phyloP scores from a whole-genome alignment of 1,140 invertebrate species.

The Sipha flava region DNA sequence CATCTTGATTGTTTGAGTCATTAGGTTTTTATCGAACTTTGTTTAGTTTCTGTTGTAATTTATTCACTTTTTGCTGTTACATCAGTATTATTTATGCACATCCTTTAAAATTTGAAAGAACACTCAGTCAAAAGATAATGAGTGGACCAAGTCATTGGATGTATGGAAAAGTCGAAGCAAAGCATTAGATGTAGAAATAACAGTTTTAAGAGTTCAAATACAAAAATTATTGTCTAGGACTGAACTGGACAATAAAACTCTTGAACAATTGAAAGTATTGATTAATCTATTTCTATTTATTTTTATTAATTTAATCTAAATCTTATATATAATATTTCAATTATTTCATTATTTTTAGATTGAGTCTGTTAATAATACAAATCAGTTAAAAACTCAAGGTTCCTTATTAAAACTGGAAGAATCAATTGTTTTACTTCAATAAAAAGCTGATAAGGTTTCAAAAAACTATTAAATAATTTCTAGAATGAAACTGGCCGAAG shows the following conservation, averaged over 20 bases:
- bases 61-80: no score
- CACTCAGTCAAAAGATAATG: neutral
- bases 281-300: neutral
- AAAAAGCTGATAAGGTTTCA: neutral
- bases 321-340: neutral
- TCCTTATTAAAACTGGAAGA: neutral
- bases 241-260: neutral
- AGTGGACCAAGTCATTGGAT: neutral
- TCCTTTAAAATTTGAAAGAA: no score
- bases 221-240: neutral
- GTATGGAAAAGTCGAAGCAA: neutral
- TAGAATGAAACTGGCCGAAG: neutral
- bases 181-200: slow-evolving; percentile 9
- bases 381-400: neutral
- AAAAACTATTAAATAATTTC: neutral
- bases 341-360: neutral
- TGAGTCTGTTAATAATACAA: neutral
- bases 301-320: neutral
- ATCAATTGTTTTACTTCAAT: neutral
- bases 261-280: neutral
- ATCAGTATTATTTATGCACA: no score
- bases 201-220: neutral
- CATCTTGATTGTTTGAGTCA: no score
- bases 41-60: no score
- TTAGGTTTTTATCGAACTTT: no score